These are phyloP conservation scores for Phyto melanocephala DNA, from an alignment of 2,888 invertebrate genomes.

Conservation along the genomic window DNA sequence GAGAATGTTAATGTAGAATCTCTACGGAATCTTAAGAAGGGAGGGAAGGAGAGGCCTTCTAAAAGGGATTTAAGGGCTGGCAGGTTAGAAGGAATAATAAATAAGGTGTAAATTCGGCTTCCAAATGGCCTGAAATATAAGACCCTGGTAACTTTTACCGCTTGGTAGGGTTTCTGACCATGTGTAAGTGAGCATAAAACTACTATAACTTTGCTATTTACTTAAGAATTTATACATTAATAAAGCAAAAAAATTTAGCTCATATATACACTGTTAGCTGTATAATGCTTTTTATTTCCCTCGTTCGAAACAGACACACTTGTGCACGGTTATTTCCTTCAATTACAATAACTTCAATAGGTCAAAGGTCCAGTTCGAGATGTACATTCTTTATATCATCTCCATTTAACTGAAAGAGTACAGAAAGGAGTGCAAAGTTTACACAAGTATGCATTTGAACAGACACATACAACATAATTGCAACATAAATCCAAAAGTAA, in stretches of 20 bases:
- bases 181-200: conserved; percentile 28
- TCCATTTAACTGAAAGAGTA: background rate
- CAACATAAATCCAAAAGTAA: conserved; percentile 59
- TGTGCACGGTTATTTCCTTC: conserved; percentile 38
- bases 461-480: conserved; percentile 48
- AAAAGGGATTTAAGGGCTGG: too few relatives aligned
- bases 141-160: too few relatives aligned
- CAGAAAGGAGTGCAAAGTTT: background rate
- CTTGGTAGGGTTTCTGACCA: background rate
- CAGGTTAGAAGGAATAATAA: too few relatives aligned
- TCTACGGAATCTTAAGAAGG: too few relatives aligned
- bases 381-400: conserved; percentile 14
- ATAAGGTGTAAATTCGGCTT: too few relatives aligned
- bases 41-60: too few relatives aligned
- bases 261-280: conserved; percentile 20
- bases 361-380: conserved; percentile 57
- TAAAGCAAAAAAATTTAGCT: conserved; percentile 45
- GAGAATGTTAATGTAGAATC: too few relatives aligned
- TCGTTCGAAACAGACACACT: background rate
- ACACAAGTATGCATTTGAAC: background rate
- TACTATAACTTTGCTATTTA: conserved; percentile 4
- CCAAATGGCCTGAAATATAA: too few relatives aligned
- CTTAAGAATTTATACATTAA: background rate
- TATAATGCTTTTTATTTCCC: background rate
- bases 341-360: conserved; percentile 22